Conservation (phyloP, 2,797 vertebrate species). For the Acestrorhynchus altus region DNA sequence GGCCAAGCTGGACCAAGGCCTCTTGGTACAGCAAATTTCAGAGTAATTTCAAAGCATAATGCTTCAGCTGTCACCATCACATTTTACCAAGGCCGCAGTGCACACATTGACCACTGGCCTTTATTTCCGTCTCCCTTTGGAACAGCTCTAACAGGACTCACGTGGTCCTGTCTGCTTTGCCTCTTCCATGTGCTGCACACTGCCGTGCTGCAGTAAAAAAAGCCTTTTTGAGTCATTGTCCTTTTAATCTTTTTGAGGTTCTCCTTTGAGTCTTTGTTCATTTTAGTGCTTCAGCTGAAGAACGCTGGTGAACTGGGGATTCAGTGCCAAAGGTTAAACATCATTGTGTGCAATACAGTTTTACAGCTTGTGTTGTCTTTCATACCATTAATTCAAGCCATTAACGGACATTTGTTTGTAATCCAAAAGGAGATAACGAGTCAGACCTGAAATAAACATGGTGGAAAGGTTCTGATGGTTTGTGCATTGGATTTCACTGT, state of each 20-base stretch:
- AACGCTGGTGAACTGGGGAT: too few relatives aligned
- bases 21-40: not conserved
- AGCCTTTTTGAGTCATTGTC: too few relatives aligned
- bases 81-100: not conserved
- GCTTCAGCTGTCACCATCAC: not conserved
- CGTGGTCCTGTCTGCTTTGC: not conserved
- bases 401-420: too few relatives aligned
- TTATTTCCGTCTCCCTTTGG: not conserved
- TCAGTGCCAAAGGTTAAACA: too few relatives aligned
- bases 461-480: too few relatives aligned
- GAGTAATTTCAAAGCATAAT: not conserved
- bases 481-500: too few relatives aligned
- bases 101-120: too few relatives aligned
- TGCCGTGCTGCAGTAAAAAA: not conserved
- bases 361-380: too few relatives aligned
- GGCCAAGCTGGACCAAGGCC: not conserved
- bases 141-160: not conserved
- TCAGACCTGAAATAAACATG: too few relatives aligned
- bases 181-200: not conserved
- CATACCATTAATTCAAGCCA: too few relatives aligned
- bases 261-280: not conserved
- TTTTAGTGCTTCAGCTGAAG: not conserved
- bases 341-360: too few relatives aligned
- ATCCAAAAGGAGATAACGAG: too few relatives aligned
- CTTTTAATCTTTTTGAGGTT: not conserved